Evolutionary conservation across 2,113 vertebrate species (phyloP), one percentile per base, ranked within the genome.

Genomic region (Oenanthe melanoleuca): DNA sequence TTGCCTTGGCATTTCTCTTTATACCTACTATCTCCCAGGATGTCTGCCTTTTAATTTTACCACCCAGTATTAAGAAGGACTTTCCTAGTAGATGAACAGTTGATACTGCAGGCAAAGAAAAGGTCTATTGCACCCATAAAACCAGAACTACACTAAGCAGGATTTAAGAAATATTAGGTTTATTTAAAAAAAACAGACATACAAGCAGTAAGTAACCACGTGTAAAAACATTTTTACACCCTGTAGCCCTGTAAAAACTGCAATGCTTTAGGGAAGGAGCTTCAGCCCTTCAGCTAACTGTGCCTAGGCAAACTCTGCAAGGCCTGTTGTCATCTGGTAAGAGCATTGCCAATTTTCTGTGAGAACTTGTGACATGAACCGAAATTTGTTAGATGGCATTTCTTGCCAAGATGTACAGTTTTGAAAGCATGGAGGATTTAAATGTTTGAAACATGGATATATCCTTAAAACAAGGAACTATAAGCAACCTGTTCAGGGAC

Each of bases 401-500:
- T 77, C 20, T 64, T 42, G 19, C 19, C 63, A 75, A 16, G 19
- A 37, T 50, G 33, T 16, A 15, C 4, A 52, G 17, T 44, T 85
- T 52, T 34, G 40, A 88, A 92, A 72, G 18, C 10, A 37, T 7
- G 2, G 23, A 20, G 6, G 37, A 60, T 31, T 29, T 53, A 69
- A 34, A 4, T 38, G 8, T 53, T 86, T 66, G 44, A 80, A 59
- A 70, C 59, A 73, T 10, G 13, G 25, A 38, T 18, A 10, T 77
- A 11, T 20, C 21, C 55, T 84, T 37, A 94, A 87, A 66, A 6
- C 38, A 74, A 34, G 82, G 20, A 80, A 29, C 11, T 53, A 5
- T 14, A 60, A 57, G 17, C 6, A 52, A 12, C 3, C 14, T 3
- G 1, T 4, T 53, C 11, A 16, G 0, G 1, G 12, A 33, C 14